Evolutionary conservation across 2,888 invertebrate genomes (phyloP), one percentile per base, ranked within the genome.

Genomic region (Agonum fuliginosum): DNA sequence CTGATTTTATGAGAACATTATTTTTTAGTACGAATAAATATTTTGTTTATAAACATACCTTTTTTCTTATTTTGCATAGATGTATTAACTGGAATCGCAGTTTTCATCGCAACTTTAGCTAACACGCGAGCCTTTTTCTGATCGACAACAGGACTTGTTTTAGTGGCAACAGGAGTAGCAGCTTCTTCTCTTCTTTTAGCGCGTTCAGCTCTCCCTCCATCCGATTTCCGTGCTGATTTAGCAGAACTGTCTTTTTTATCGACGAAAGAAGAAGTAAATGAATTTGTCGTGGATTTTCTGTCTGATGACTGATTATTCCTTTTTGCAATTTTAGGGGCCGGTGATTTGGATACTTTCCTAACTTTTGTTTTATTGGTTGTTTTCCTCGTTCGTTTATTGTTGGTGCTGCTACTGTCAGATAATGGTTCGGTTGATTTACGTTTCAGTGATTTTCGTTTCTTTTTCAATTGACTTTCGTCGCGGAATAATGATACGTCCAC

Each of bases 401-500:
- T 71, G 6, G 37, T 14, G 14, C 51, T 48, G 1, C 51, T 41
- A 14, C 6, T 80, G 79, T 30, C 58, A 75, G 77, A 58, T 46
- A 82, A 54, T 3, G 81, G 48, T 3, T 82, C 78, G 1, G 80
- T 65, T 0, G 83, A 82, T 80, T 85, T 85, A 69, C 86, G 84
- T 80, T 87, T 87, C n/a, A 81, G 81, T 3, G 82, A 83, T 82
- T 85, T 87, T 81, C 88, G 83, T 83, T 88, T 88, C 83, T 88
- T 88, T 73, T 86, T 86, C 80, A 95, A 87, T 86, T 95, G 95
- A 77, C 94, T 93, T 87, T 95, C 95, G 85, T 95, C 94, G 85
- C 92, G 94, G 87, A 93, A 95, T 67, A 95, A 88, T 10, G 95
- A 95, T 62, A 95, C 89, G 85, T 95, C 95, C 89, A 95, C 95